Evolutionary conservation across 2,113 vertebrate species (phyloP).

Genomic region (Capreolus pygargus): DNA sequence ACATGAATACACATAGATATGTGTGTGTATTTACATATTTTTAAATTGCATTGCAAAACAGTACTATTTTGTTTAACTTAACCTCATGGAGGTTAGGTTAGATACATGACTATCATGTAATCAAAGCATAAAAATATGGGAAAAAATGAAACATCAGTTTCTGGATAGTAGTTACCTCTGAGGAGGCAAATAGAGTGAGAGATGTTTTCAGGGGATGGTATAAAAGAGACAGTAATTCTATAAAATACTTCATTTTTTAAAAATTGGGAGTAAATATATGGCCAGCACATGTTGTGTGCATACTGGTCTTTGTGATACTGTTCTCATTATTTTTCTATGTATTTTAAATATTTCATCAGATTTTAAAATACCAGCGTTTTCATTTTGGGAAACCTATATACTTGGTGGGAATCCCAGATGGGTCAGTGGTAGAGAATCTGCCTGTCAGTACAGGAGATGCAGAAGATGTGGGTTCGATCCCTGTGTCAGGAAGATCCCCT

Average conservation of each 20-base stretch:
- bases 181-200: neutral
- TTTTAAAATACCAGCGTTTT: neutral
- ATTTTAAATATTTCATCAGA: neutral
- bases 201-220: neutral
- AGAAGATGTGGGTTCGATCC: neutral
- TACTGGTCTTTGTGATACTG: neutral
- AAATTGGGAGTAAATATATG: neutral
- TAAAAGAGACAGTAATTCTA: neutral
- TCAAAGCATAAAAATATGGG: neutral
- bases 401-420: neutral
- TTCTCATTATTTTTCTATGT: neutral
- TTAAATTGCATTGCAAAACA: neutral
- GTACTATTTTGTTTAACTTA: neutral
- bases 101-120: neutral
- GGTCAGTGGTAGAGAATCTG: neutral
- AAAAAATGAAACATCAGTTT: neutral
- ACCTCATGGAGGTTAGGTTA: neutral
- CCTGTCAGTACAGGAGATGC: neutral
- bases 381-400: neutral
- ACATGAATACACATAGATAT: neutral
- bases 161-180: neutral
- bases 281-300: neutral
- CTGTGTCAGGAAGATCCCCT: neutral
- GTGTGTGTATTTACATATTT: neutral
- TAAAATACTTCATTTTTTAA: constrained; percentile 1